These are phyloP conservation scores for Sarcophaga variegata DNA, from an alignment of 2,888 invertebrate species.

Conservation along the genomic window DNA sequence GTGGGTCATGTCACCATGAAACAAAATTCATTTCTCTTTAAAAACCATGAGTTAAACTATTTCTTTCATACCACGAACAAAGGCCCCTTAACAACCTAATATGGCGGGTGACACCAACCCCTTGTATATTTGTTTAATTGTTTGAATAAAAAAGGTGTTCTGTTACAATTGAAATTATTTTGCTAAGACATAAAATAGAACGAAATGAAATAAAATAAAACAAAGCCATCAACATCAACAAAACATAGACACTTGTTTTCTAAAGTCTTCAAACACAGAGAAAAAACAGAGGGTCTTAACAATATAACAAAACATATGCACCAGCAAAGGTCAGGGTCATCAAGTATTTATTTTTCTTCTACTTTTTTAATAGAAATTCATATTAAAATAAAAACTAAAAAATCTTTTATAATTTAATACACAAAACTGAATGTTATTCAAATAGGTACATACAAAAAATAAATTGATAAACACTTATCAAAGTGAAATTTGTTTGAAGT, in stretches of 20 bases:
- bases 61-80: not conserved
- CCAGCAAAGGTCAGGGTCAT: slow-evolving; percentile 54
- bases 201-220: slow-evolving; percentile 23
- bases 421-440: not conserved
- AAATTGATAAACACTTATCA: not conserved
- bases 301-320: slow-evolving; percentile 1
- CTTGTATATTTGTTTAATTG: not conserved
- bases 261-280: slow-evolving; percentile 2
- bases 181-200: not conserved
- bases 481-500: not conserved
- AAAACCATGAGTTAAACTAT: not conserved
- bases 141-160: not conserved
- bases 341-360: slow-evolving; percentile 33
- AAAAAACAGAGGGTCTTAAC: not conserved
- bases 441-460: not conserved
- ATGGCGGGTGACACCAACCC: too few species aligned
- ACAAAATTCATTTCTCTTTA: not conserved
- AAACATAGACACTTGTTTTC: slow-evolving; percentile 20
- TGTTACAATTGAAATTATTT: slow-evolving; percentile 26
- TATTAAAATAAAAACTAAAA: not conserved
- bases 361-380: not conserved
- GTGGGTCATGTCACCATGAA: not conserved
- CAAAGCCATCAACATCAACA: slow-evolving; percentile 17
- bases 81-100: not conserved
- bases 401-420: not conserved